These are phyloP conservation scores for Mycetomoellerius zeteki DNA, from an alignment of 1,140 invertebrate species.

Conservation along the genomic window DNA sequence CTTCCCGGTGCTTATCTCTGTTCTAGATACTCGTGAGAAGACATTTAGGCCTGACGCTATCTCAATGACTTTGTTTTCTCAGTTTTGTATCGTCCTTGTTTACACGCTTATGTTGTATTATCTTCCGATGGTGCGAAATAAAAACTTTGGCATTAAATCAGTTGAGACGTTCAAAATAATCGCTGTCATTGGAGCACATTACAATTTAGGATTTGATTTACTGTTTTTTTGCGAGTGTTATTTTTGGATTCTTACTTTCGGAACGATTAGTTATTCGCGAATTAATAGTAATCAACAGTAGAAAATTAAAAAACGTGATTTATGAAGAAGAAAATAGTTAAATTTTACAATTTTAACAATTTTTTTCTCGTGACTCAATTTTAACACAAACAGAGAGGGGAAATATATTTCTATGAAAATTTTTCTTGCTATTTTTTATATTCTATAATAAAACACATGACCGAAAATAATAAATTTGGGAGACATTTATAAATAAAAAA, in stretches of 20 bases:
- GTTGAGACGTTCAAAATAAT: slow-evolving; percentile 51
- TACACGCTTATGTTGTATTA: slow-evolving; percentile 37
- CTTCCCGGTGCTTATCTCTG: slow-evolving; percentile 48
- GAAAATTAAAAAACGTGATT: not conserved
- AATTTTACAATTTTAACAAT: not conserved
- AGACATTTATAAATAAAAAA: not conserved
- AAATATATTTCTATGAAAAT: not conserved
- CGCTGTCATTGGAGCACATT: not conserved
- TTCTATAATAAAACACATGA: not conserved
- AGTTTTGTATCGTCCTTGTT: slow-evolving; percentile 45
- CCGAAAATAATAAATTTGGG: not conserved
- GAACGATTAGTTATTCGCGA: not conserved
- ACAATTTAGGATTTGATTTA: not conserved
- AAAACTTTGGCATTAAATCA: slow-evolving; percentile 48
- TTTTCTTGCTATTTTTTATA: not conserved
- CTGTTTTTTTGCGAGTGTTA: not conserved
- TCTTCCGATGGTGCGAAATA: slow-evolving; percentile 52
- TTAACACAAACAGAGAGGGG: not conserved
- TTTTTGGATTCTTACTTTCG: not conserved
- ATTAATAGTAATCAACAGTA: not conserved
- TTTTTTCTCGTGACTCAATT: not conserved
- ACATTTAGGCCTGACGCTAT: slow-evolving; percentile 62
- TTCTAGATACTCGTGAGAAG: slow-evolving; percentile 54
- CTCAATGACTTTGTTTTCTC: slow-evolving; percentile 62
- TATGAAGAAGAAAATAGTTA: not conserved